phyloP scores from a whole-genome alignment of 2,113 vertebrate species.

The Gambusia affinis region DNA sequence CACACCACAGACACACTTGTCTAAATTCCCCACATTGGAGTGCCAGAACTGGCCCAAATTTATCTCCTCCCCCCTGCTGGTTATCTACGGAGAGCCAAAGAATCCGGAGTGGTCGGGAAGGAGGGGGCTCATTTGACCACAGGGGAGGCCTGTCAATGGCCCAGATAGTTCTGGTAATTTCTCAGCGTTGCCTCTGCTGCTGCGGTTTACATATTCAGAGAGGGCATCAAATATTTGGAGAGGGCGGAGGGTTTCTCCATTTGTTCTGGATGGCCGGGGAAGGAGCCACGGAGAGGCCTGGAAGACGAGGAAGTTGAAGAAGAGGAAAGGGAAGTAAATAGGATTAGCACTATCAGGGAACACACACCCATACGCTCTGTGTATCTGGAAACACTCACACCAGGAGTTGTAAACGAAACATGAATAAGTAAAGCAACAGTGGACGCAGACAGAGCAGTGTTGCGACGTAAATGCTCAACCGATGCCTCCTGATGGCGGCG shows the following conservation, averaged over 20 bases:
- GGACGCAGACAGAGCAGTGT: conserved; percentile 56
- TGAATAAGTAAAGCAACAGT: conserved; percentile 76
- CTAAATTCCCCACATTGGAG: conserved; percentile 30
- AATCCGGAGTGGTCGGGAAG: conserved; percentile 6
- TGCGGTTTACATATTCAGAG: conserved; percentile 77
- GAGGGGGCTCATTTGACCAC: conserved; percentile 69
- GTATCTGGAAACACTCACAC: conserved; percentile 39
- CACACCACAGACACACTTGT: conserved; percentile 29
- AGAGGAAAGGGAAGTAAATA: conserved; percentile 71
- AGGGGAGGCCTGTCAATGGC: conserved; percentile 80
- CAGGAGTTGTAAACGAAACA: conserved; percentile 74
- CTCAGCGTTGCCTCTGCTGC: conserved; percentile 52
- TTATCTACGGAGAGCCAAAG: conserved; percentile 61
- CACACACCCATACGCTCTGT: conserved; percentile 11
- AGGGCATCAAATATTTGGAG: conserved; percentile 65
- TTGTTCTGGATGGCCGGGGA: conserved; percentile 62
- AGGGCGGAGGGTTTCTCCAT: conserved; percentile 47
- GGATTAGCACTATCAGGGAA: conserved; percentile 79
- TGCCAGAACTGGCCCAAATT: conserved; percentile 35
- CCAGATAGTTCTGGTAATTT: conserved; percentile 85
- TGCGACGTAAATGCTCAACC: conserved; percentile 63
- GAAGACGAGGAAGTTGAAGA: conserved; percentile 68
- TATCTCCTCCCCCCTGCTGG: conserved; percentile 61
- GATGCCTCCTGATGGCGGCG: conserved; percentile 53
- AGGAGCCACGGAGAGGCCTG: conserved; percentile 60